Percentiles rank a stretch among this genome's conserved stretches.
Evolutionary conservation across 2,888 invertebrate genomes (phyloP).

Genomic region (Anaspis maculata): DNA sequence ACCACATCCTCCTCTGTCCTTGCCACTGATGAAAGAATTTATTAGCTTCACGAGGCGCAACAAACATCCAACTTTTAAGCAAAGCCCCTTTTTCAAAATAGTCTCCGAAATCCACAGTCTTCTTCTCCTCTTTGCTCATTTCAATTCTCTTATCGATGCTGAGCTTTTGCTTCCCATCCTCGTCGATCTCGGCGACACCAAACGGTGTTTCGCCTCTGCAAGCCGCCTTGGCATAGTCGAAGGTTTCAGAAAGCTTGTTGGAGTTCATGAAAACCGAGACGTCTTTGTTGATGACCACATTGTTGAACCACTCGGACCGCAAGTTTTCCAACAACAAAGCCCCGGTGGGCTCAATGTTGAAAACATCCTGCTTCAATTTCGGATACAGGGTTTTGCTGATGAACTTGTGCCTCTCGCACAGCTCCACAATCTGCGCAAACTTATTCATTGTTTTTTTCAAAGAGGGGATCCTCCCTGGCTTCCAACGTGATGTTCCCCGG

Average conservation of each 20-base stretch:
- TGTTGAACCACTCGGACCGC: conserved; percentile 48
- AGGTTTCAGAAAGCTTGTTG: conserved; percentile 29
- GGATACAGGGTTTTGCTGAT: too few species aligned
- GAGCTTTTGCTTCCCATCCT: too few species aligned
- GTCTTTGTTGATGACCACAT: conserved; percentile 43
- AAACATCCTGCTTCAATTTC: too few species aligned
- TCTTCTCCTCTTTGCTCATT: conserved; percentile 2
- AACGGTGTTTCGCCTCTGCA: conserved; percentile 40
- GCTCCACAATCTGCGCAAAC: conserved; percentile 16
- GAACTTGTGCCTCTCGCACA: conserved; percentile 28
- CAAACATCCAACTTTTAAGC: conserved; percentile 41
- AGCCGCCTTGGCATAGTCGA: conserved; percentile 34
- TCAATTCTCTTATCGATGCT: too few species aligned
- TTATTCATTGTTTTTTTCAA: conserved; percentile 21
- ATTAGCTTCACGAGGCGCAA: conserved; percentile 45
- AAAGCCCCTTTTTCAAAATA: conserved; percentile 12
- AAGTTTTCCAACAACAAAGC: conserved; percentile 47
- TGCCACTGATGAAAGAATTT: conserved; percentile 69
- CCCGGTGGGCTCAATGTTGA: too few species aligned
- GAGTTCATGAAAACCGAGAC: conserved; percentile 42
- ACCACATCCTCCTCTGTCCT: conserved; percentile 73
- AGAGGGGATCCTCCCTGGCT: conserved; percentile 36
- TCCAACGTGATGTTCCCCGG: conserved; percentile 75
- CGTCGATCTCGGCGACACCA: conserved; percentile 39
- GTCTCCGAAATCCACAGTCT: conserved; percentile 19